These are phyloP conservation scores for Holothuria glaberrima DNA, from an alignment of 35 echinoderm and acorn worm species.

Conservation along the genomic window DNA sequence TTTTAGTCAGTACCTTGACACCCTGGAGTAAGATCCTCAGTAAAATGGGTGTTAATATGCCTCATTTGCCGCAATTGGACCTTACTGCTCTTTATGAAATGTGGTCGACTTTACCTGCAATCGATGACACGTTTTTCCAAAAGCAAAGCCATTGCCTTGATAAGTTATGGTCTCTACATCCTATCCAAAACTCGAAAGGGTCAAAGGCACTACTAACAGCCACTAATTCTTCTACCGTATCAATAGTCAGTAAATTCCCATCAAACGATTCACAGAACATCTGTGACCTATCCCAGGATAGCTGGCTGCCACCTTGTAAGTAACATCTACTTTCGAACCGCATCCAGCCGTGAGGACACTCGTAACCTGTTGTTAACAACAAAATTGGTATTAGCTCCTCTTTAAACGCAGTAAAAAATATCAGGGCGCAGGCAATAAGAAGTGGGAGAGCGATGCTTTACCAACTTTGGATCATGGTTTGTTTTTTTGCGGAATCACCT, in stretches of 20 bases:
- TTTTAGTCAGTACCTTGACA: no score
- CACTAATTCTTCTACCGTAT: not conserved
- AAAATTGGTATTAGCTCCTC: no score
- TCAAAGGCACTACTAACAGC: not conserved
- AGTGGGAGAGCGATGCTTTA: no score
- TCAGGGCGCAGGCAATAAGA: no score
- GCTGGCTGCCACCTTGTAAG: not conserved
- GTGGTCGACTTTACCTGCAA: not conserved
- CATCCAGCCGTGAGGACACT: conserved; percentile 17
- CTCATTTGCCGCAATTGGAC: no score
- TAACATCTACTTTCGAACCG: not conserved
- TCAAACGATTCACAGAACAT: conserved; percentile 31
- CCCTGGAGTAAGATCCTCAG: no score
- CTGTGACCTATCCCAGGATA: not conserved
- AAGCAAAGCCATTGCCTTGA: not conserved
- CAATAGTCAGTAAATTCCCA: not conserved
- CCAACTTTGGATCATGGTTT: no score
- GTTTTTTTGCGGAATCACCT: no score
- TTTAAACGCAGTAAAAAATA: no score
- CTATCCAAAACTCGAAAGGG: not conserved
- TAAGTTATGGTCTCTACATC: not conserved
- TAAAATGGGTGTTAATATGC: no score
- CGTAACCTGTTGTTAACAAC: not conserved
- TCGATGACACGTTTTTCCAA: not conserved
- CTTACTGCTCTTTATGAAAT: not conserved